phyloP scores from a whole-genome alignment of 2,113 vertebrate genomes.

The Chelonoidis abingdonii region DNA sequence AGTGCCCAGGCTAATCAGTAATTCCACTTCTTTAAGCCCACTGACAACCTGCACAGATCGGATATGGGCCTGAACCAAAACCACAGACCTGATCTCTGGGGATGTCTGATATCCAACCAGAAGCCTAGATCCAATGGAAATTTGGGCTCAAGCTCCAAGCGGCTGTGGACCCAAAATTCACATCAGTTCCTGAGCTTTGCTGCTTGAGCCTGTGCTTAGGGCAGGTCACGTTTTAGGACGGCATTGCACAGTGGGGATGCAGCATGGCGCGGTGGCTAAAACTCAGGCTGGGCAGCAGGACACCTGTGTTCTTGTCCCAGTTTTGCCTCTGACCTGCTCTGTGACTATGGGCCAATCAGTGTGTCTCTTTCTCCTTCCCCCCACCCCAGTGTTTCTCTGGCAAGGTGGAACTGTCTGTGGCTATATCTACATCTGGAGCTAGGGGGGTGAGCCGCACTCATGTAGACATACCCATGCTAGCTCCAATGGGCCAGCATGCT shows the following conservation, averaged over 20 bases:
- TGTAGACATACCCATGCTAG: neutral
- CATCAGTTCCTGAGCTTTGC: neutral
- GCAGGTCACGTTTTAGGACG: neutral
- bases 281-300: too few species aligned
- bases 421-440: too few species aligned
- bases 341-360: neutral
- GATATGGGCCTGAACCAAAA: neutral
- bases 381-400: too few species aligned
- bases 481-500: neutral
- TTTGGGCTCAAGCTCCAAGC: fast-evolving
- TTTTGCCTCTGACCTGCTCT: too few species aligned
- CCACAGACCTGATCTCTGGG: fast-evolving
- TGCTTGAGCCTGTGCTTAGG: neutral
- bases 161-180: fast-evolving
- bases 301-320: neutral
- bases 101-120: neutral
- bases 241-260: too few species aligned
- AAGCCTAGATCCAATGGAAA: neutral
- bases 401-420: too few species aligned
- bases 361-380: neutral
- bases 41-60: neutral
- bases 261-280: neutral
- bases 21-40: fast-evolving
- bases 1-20: neutral
- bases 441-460: neutral